Conservation (phyloP, 2,113 vertebrate species). For the Isichthys henryi region DNA sequence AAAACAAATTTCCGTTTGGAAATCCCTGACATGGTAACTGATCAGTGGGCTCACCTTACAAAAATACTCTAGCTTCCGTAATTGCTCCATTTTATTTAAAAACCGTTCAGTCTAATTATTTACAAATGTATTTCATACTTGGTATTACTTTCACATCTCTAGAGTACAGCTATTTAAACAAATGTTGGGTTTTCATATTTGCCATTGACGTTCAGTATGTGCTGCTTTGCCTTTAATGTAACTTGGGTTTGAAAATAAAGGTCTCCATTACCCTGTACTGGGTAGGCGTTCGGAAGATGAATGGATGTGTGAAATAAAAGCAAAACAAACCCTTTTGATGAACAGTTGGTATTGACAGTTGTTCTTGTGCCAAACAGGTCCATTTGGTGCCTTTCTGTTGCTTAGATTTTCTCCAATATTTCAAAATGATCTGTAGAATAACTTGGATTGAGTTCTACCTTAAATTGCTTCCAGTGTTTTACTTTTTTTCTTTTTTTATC, state of each 20-base stretch:
- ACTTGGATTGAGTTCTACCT: background rate
- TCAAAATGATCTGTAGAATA: background rate
- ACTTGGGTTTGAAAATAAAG: background rate
- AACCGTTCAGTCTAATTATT: background rate
- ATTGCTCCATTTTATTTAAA: background rate
- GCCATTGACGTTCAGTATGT: background rate
- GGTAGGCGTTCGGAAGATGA: background rate
- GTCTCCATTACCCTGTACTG: background rate
- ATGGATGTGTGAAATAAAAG: background rate
- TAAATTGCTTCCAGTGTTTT: background rate
- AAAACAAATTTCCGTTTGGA: background rate
- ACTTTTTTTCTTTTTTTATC: background rate
- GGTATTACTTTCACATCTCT: background rate
- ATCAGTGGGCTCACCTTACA: background rate
- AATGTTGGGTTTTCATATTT: background rate
- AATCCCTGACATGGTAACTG: background rate
- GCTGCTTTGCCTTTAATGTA: background rate
- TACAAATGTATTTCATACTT: background rate
- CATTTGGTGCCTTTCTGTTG: background rate
- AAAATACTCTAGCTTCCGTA: background rate
- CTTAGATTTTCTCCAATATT: background rate
- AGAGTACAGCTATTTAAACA: slow-evolving; percentile 3
- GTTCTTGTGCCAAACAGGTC: slow-evolving; percentile 1
- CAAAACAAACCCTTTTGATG: background rate
- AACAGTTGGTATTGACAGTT: background rate